Conservation (phyloP, 2,888 invertebrate genomes). For the Pachydiplax longipennis region DNA sequence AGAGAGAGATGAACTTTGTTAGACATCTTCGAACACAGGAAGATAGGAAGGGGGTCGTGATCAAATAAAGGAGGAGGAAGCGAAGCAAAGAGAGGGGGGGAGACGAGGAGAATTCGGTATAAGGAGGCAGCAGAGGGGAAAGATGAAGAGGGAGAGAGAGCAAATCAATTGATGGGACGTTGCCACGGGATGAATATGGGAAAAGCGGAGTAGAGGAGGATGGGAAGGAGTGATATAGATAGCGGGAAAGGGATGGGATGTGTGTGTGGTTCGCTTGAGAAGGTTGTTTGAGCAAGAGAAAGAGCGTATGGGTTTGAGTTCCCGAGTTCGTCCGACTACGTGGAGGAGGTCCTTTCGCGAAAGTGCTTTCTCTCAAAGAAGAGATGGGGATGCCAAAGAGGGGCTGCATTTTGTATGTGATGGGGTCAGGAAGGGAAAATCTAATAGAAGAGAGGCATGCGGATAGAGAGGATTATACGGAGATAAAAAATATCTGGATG, state of each 20-base stretch:
- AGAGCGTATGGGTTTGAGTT: not conserved
- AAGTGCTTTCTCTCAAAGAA: slow-evolving; percentile 16
- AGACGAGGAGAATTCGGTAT: slow-evolving; percentile 37
- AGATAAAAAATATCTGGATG: too few relatives aligned
- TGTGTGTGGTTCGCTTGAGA: slow-evolving; percentile 9
- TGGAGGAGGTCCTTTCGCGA: not conserved
- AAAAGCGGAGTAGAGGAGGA: not conserved
- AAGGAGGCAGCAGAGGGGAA: slow-evolving; percentile 41
- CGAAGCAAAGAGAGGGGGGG: not conserved
- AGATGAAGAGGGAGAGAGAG: slow-evolving; percentile 34
- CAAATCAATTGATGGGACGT: slow-evolving; percentile 43
- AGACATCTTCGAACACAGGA: slow-evolving; percentile 42
- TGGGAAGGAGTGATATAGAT: not conserved
- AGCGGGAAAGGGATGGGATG: not conserved
- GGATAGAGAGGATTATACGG: not conserved
- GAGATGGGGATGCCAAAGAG: not conserved
- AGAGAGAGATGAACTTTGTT: slow-evolving; percentile 34
- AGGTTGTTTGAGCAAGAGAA: slow-evolving; percentile 33
- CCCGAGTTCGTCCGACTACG: slow-evolving; percentile 13
- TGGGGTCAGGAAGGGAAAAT: not conserved
- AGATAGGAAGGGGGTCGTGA: slow-evolving; percentile 12
- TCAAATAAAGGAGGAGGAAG: slow-evolving; percentile 29
- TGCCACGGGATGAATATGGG: slow-evolving; percentile 42
- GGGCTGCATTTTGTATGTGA: not conserved
- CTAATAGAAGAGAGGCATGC: not conserved